phyloP scores from a whole-genome alignment of 1,140 invertebrate species.

The Lucilia sericata region DNA sequence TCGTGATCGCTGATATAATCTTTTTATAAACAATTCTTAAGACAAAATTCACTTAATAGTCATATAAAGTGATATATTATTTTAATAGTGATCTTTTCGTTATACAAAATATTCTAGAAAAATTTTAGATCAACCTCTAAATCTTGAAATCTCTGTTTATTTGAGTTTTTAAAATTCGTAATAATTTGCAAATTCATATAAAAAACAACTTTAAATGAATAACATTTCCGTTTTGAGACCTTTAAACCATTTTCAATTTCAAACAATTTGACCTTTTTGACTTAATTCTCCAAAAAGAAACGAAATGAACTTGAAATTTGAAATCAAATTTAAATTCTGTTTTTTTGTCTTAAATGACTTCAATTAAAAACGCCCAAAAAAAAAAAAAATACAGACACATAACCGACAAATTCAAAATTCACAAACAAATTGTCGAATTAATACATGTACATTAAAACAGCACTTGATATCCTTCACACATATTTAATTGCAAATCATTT shows the following conservation, averaged over 20 bases:
- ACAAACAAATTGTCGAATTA: not conserved
- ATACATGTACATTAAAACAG: not conserved
- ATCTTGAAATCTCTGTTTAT: no score
- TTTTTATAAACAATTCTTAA: no score
- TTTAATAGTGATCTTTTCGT: no score
- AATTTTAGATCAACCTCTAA: no score
- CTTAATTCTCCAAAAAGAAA: not conserved
- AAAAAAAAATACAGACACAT: not conserved
- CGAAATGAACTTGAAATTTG: not conserved
- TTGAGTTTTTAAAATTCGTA: no score
- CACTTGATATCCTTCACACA: slow-evolving; percentile 15
- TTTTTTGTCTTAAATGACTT: no score
- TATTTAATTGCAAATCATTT: slow-evolving; percentile 12
- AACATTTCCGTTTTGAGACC: not conserved
- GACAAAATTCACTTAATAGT: no score
- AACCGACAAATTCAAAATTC: not conserved
- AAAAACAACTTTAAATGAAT: not conserved
- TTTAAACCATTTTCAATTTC: not conserved
- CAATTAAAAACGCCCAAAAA: not conserved
- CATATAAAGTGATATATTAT: no score
- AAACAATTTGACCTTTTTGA: not conserved
- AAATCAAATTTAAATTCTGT: not conserved
- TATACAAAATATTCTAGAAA: no score
- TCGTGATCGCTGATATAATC: no score
- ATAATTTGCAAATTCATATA: no score